These are phyloP conservation scores for Lordiphosa andalusiaca DNA, from an alignment of 2,888 invertebrate genomes.

Conservation along the genomic window DNA sequence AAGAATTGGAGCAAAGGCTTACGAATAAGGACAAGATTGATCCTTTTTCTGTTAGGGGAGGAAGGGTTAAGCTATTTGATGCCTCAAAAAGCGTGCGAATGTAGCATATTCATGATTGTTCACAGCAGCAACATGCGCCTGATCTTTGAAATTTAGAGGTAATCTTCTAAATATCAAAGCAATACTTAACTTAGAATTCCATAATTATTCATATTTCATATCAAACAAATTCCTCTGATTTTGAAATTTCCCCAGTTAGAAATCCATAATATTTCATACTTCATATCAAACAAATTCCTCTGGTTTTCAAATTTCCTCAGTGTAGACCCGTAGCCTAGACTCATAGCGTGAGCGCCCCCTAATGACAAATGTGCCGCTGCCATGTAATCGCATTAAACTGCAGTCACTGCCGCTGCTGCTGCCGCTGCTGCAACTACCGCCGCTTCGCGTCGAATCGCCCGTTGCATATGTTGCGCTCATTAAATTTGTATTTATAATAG, in stretches of 20 bases:
- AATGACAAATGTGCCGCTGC: constrained; percentile 71
- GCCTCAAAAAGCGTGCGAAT: too few relatives aligned
- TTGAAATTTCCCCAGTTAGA: constrained; percentile 26
- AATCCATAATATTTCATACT: background rate
- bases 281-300: too few relatives aligned
- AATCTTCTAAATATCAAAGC: too few relatives aligned
- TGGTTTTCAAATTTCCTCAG: constrained; percentile 19
- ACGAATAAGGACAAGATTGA: too few relatives aligned
- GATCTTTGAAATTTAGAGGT: too few relatives aligned
- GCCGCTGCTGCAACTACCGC: constrained; percentile 14
- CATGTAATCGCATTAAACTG: constrained; percentile 72
- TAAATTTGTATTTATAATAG: constrained; percentile 73
- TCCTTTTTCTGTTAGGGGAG: too few relatives aligned
- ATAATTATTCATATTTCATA: background rate
- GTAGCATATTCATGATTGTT: too few relatives aligned
- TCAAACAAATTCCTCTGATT: too few relatives aligned
- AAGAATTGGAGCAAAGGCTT: too few relatives aligned
- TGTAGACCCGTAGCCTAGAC: constrained; percentile 16
- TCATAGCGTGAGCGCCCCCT: constrained; percentile 38
- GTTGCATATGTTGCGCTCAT: constrained; percentile 72
- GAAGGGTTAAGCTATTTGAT: too few relatives aligned
- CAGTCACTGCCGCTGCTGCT: constrained; percentile 34
- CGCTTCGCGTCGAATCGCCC: constrained; percentile 25
- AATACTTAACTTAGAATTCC: too few relatives aligned
- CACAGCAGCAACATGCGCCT: too few relatives aligned